Evolutionary conservation across 2,888 invertebrate species (phyloP).

Genomic region (Hoplodrina ambigua): DNA sequence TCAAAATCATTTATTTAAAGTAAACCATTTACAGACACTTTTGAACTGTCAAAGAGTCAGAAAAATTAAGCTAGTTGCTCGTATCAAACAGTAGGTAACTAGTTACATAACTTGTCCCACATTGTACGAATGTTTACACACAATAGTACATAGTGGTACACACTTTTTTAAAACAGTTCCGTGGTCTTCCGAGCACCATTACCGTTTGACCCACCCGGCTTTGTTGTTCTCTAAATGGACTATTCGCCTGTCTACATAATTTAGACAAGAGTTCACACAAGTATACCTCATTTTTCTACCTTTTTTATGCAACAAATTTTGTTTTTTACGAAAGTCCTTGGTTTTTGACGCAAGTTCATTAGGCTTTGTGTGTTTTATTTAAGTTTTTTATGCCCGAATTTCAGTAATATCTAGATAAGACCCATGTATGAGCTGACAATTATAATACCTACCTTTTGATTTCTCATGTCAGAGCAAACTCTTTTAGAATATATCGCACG

Average conservation of each 20-base stretch:
- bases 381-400: constrained; percentile 1
- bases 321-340: neutral
- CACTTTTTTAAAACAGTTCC: constrained; percentile 48
- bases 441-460: too few relatives aligned
- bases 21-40: too few relatives aligned
- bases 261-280: constrained; percentile 50
- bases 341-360: constrained; percentile 20
- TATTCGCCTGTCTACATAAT: constrained; percentile 61
- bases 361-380: constrained; percentile 10
- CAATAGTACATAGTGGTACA: constrained; percentile 10
- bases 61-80: too few relatives aligned
- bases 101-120: too few relatives aligned
- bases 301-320: neutral
- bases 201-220: constrained; percentile 56
- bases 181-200: constrained; percentile 51
- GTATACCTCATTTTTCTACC: constrained; percentile 29
- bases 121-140: neutral
- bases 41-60: too few relatives aligned
- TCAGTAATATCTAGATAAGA: neutral
- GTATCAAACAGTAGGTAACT: too few relatives aligned
- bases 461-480: too few relatives aligned
- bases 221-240: constrained; percentile 50
- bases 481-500: too few relatives aligned
- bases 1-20: too few relatives aligned
- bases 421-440: too few relatives aligned